A percentile compares a stretch with the other conserved stretches of the same genome.
Evolutionary conservation across 2,113 vertebrate genomes (phyloP).

Genomic region (Malurus elegans): DNA sequence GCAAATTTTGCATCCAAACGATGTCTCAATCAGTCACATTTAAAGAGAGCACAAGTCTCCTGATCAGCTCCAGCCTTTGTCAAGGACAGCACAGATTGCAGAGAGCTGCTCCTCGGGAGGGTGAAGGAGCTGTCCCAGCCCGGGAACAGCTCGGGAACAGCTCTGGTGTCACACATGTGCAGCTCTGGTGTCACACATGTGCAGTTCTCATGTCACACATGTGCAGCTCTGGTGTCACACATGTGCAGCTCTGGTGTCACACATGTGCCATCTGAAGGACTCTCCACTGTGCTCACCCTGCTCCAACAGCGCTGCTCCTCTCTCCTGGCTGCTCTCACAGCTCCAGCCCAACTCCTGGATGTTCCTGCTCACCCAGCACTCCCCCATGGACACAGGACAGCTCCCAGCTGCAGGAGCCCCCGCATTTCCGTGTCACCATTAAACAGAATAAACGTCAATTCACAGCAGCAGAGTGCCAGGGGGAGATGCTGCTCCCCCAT

Average conservation of each 20-base stretch:
- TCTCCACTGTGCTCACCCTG: neutral
- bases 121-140: neutral
- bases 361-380: rapidly evolving
- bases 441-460: neutral
- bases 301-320: neutral
- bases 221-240: too few species aligned
- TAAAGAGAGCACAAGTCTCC: neutral
- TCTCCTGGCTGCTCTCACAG: neutral
- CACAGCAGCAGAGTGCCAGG: neutral
- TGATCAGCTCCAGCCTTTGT: neutral
- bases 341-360: neutral
- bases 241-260: neutral
- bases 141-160: neutral
- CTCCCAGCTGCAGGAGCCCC: neutral
- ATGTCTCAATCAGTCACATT: neutral
- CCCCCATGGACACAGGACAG: neutral
- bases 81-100: neutral
- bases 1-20: conserved; percentile 38
- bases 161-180: too few species aligned
- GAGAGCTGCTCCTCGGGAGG: neutral
- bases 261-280: neutral
- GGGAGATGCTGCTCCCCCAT: neutral
- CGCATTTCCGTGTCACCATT: neutral
- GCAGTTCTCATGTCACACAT: too few species aligned
- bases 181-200: too few species aligned